A percentile compares a stretch with the other conserved stretches of the same genome.
Conservation (phyloP, 2,797 vertebrate genomes). For the Avahi laniger region DNA sequence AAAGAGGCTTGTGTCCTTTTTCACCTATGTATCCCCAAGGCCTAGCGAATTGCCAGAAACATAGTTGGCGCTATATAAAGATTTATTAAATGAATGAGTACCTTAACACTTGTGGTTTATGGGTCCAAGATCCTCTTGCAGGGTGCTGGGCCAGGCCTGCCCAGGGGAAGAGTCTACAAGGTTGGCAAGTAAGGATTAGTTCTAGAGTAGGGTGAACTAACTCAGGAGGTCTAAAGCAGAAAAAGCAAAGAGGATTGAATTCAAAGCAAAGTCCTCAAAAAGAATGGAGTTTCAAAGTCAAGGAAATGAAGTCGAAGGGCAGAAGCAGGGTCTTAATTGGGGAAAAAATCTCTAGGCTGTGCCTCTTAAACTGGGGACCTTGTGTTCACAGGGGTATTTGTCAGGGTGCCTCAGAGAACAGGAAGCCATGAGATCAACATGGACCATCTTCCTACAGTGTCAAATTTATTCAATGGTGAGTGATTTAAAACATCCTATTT, state of each 20-base stretch:
- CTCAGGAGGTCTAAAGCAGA: neutral
- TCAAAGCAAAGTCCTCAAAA: neutral
- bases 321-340: neutral
- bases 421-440: neutral
- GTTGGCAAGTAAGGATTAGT: neutral
- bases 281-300: neutral
- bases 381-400: conserved; percentile 47
- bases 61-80: neutral
- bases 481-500: conserved; percentile 30
- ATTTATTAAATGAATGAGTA: neutral
- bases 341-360: neutral
- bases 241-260: neutral
- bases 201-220: neutral
- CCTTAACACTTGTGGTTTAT: neutral
- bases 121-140: neutral
- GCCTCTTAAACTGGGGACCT: neutral
- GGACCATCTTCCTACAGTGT: neutral
- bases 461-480: conserved; percentile 34
- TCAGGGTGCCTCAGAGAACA: neutral
- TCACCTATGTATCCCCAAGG: neutral
- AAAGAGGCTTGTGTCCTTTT: neutral
- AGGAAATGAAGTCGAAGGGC: neutral
- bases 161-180: neutral
- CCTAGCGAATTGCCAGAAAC: neutral
- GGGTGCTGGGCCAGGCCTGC: neutral